phyloP scores from a whole-genome alignment of 2,888 invertebrate species.

The Drosophila algonquin region DNA sequence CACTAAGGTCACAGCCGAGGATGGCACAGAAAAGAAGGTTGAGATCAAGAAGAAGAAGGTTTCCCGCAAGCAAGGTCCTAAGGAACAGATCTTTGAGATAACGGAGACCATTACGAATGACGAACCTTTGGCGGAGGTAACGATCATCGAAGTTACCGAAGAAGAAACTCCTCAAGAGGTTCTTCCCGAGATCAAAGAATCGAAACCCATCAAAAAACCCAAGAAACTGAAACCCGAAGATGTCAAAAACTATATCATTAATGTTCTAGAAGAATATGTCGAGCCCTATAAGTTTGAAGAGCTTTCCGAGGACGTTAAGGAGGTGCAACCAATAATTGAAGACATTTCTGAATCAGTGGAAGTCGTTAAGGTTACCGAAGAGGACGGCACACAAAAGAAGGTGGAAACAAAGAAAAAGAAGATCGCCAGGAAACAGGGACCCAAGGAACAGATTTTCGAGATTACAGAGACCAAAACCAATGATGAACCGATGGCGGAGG shows the following conservation, averaged over 20 bases:
- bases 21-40: constrained; percentile 75
- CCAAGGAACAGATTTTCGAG: constrained; percentile 84
- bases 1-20: constrained; percentile 68
- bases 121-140: constrained; percentile 80
- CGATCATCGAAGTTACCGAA: constrained; percentile 56
- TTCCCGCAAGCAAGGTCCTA: constrained; percentile 83
- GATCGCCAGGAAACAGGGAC: constrained; percentile 80
- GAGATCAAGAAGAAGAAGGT: constrained; percentile 81
- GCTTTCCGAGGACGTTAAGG: not conserved
- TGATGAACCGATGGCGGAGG: constrained; percentile 82
- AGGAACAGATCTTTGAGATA: constrained; percentile 82
- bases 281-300: constrained; percentile 36
- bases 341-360: not conserved
- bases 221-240: constrained; percentile 65
- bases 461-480: constrained; percentile 82
- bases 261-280: constrained; percentile 61
- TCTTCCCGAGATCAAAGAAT: constrained; percentile 58
- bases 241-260: constrained; percentile 66
- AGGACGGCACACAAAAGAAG: constrained; percentile 52
- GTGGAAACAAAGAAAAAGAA: constrained; percentile 69
- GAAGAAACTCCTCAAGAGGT: constrained; percentile 53
- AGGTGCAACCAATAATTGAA: constrained; percentile 10
- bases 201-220: constrained; percentile 82
- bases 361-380: constrained; percentile 32
- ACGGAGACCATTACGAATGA: constrained; percentile 78